Conservation (phyloP, 1,140 invertebrate genomes). For the Sarcophaga peregrina region DNA sequence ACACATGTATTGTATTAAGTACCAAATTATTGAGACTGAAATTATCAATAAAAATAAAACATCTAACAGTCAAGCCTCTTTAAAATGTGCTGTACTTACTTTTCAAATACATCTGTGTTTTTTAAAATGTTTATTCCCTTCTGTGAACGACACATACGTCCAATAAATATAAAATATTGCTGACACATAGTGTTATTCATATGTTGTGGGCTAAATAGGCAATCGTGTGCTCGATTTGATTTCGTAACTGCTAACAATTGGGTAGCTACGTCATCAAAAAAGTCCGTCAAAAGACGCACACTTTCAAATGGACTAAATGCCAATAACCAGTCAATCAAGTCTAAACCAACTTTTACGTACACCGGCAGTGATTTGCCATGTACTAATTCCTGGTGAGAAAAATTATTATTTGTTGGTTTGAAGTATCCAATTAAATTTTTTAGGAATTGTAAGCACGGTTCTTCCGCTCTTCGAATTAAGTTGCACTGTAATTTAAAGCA, state of each 20-base stretch:
- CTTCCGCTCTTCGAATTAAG: slow-evolving; percentile 75
- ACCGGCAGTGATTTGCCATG: slow-evolving; percentile 69
- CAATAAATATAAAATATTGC: slow-evolving; percentile 93
- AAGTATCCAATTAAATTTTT: slow-evolving; percentile 86
- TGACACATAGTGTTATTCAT: slow-evolving; percentile 90
- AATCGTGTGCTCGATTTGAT: slow-evolving; percentile 83
- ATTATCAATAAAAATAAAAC: slow-evolving; percentile 50
- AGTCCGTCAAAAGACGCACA: slow-evolving; percentile 77
- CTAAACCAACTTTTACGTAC: slow-evolving; percentile 78
- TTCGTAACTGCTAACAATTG: slow-evolving; percentile 81
- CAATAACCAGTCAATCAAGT: slow-evolving; percentile 82
- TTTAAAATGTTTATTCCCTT: slow-evolving; percentile 81
- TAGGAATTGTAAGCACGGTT: slow-evolving; percentile 81
- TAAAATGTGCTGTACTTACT: slow-evolving; percentile 68
- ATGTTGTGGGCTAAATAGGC: slow-evolving; percentile 87
- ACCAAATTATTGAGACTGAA: slow-evolving; percentile 82
- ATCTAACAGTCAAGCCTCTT: slow-evolving; percentile 21
- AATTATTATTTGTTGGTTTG: slow-evolving; percentile 87
- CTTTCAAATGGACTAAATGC: slow-evolving; percentile 69
- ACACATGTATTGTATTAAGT: slow-evolving; percentile 85
- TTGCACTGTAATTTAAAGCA: slow-evolving; percentile 52
- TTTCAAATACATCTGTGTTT: slow-evolving; percentile 80
- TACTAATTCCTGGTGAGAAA: slow-evolving; percentile 77
- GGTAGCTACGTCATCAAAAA: slow-evolving; percentile 82
- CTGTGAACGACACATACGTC: slow-evolving; percentile 81